Evolutionary conservation across 2,888 invertebrate genomes (phyloP), one percentile per base, ranked within the genome.

Genomic region (Ditula angustiorana): DNA sequence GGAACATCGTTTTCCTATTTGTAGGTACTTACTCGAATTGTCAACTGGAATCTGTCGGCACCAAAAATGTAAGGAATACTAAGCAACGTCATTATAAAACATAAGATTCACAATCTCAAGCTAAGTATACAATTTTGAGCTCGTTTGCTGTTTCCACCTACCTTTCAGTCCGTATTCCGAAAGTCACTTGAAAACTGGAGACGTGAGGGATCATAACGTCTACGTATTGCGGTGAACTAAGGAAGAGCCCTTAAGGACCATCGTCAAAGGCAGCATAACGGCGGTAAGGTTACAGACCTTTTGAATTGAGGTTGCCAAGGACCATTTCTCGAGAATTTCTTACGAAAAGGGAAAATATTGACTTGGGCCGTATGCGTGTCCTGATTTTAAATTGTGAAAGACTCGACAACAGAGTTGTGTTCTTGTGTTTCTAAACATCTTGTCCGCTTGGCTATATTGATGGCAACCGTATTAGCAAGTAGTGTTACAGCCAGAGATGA

Each of bases 131-230:
- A 28, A 49, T 28, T 33, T 52, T 2, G 13, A 8, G 23, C 33
- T 7, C 5, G 16, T n/a, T 24, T 1, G n/a, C 13, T 53, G 16
- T n/a, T 24, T 1, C 7, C 13, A 35, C 8, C 23, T 7, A n/a
- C 33, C 1, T 33, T 8, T 33, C 35, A 4, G 53, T n/a, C 30
- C 35, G 66, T 57, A 65, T 71, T 67, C 64, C 62, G 68, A 63
- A 74, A 74, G 69, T 67, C 67, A 57, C 72, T 74, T 37, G 62
- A 68, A 69, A 60, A 68, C 24, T 13, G 56, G 74, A 72, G 73
- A 72, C 83, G 79, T 83, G 81, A 79, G 77, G 78, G 82, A 83
- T 83, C 82, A 83, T 82, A 83, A 80, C 75, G 74, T 75, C 76
- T 73, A 76, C 75, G 72, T 73, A 75, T 75, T 74, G 76, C 74